Percentiles rank a stretch among this genome's conserved stretches.
Conservation (phyloP, 2,113 vertebrate genomes). For the Piliocolobus tephrosceles region DNA sequence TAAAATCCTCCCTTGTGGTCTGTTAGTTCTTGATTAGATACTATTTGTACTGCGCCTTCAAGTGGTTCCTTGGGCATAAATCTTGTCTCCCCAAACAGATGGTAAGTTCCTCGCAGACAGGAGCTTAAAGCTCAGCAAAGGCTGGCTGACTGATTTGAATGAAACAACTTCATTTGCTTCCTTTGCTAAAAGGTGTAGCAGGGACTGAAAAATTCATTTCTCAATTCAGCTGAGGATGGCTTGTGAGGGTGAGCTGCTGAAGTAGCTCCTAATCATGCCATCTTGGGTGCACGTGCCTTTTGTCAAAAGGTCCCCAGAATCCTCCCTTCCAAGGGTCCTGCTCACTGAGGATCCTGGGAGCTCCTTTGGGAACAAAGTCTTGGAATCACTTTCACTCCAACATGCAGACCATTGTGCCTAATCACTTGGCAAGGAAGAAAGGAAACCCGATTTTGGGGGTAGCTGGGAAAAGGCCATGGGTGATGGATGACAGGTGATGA, state of each 20-base stretch:
- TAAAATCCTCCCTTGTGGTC: not conserved
- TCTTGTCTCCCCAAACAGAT: not conserved
- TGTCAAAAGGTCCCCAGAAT: not conserved
- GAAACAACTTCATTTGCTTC: slow-evolving; percentile 8
- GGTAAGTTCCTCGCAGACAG: not conserved
- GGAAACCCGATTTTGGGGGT: not conserved
- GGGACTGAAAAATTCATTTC: not conserved
- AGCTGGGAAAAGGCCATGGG: not conserved
- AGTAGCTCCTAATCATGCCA: not conserved
- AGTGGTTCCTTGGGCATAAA: not conserved
- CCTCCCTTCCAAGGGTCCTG: not conserved
- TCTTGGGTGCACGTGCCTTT: not conserved
- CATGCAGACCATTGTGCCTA: not conserved
- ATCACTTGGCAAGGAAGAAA: not conserved
- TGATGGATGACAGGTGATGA: not conserved
- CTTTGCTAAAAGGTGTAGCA: not conserved
- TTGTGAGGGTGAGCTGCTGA: not conserved
- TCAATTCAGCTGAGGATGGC: not conserved
- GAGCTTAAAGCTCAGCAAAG: not conserved
- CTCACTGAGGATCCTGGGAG: not conserved
- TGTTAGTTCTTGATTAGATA: not conserved
- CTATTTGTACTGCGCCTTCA: not conserved
- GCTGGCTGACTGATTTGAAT: not conserved
- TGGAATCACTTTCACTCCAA: not conserved
- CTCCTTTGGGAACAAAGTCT: not conserved